Conservation (phyloP, 2,113 vertebrate genomes). For the Hyaena hyaena region DNA sequence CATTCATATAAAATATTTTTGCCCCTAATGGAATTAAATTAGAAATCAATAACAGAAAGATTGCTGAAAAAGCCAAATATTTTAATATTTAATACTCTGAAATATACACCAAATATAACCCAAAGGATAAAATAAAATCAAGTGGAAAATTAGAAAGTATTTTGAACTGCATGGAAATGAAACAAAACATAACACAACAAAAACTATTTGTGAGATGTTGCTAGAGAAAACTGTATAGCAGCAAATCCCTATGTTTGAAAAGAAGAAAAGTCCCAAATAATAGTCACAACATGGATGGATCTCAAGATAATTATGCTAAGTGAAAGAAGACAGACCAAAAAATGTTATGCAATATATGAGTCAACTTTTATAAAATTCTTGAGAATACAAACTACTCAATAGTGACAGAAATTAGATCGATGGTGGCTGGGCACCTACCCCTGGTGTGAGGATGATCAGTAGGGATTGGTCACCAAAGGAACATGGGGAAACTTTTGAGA, state of each 20-base stretch:
- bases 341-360: too few relatives aligned
- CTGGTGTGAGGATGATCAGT: rapidly evolving
- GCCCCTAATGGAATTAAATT: not conserved
- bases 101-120: not conserved
- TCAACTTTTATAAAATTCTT: not conserved
- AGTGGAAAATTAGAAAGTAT: not conserved
- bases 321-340: not conserved
- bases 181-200: not conserved
- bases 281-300: not conserved
- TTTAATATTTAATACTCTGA: not conserved
- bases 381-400: not conserved
- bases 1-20: not conserved
- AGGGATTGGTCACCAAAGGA: not conserved
- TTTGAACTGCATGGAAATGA: not conserved
- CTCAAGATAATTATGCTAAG: not conserved
- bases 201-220: not conserved
- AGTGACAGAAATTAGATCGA: not conserved
- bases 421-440: not conserved
- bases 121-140: not conserved
- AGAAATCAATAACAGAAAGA: not conserved
- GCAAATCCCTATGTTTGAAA: not conserved
- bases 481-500: not conserved
- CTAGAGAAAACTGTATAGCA: not conserved
- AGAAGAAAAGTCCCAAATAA: not conserved
- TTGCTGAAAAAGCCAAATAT: constrained; percentile 43